Base-by-base conservation (phyloP, 1,140 invertebrate species). In the Pectinophora gossypiella region DNA sequence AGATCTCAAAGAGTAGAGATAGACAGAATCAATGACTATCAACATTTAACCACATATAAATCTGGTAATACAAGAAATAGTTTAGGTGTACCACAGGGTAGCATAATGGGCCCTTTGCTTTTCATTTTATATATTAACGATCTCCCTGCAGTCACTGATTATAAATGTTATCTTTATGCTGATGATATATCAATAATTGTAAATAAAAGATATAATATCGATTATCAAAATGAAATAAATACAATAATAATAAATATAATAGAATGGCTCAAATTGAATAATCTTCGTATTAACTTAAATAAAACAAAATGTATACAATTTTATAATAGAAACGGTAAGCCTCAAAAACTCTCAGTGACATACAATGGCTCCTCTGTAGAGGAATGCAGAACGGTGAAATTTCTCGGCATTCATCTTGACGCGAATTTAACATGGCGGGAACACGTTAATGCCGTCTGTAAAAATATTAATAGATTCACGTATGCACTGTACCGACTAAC, bases 61-160 rank as follows among this genome's bases (percentile, higher is more conserved):
- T 52, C 51, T 12, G 15, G 10, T 16, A 10, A 36, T 21, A 19
- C 15, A 52, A 15, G 13, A 19, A 45, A 44, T 35, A 36, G 16
- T n/a, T 18, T 46, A n/a, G 51, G 51, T 22, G 49, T 51, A 27
- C 49, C 49, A 13, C 49, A 51, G n/a, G 49, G 49, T 15, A 23
- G 20, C 4, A 16, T 50, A 9, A 3, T 50, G 19, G 32, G 32
- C 13, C 48, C 48, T 9, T 23, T 50, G 6, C 19, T 50, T 3
- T 50, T 50, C 21, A 15, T 42, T 10, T 10, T 40, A 7, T 50
- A 40, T 13, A 50, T 50, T 50, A 50, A 50, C 21, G 48, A 50
- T 21, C 13, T 50, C 1, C 32, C 48, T 40, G 13, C 12, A 15
- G 12, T 46, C 32, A 48, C 45, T 21, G 12, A 45, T 3, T 45